Evolutionary conservation across 2,113 vertebrate species (phyloP), one percentile per base, ranked within the genome.

Genomic region (Glaucidium brasilianum): DNA sequence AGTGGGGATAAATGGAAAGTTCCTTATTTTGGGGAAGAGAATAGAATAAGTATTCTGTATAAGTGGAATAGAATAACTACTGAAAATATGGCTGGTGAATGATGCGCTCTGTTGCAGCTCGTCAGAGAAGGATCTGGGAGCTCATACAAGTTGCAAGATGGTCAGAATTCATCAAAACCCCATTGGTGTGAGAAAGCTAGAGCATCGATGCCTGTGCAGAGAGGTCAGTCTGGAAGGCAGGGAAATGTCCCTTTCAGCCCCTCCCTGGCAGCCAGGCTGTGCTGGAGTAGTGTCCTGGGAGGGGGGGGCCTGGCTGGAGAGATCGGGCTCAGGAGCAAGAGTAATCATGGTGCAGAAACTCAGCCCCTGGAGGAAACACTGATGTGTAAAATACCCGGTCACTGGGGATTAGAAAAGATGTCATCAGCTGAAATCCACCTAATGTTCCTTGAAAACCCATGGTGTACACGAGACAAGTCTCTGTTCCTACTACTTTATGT

Each of bases 131-230:
- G 6, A 11, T 39, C 22, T 32, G 25, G 11, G 32, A 32, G 20
- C 32, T 52, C 11, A 2, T 10, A 8, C 0, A 15, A 32, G 3
- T 9, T 49, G 23, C 23, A 77, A 12, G 39, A 26, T 17, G 59
- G 4, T 12, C 37, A 72, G 37, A 35, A 75, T 82, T 62, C 59
- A 56, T 4, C 10, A 4, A 7, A 43, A 7, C 9, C 12, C 15
- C 0, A 0, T 13, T 8, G 29, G 16, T 15, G 34, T 63, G 39
- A 13, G 23, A 25, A 32, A 88, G 15, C 3, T 35, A 8, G 9
- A 9, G 12, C 5, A 10, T 34, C n/a, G 35, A 59, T 26, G 25
- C 22, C 14, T 22, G 15, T 12, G 82, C 52, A 8, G 34, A 39
- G 23, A 64, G 16, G 29, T 11, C 3, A 15, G 25, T 3, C n/a